Evolutionary conservation across 2,113 vertebrate genomes (phyloP).

Genomic region (Apteryx owenii): DNA sequence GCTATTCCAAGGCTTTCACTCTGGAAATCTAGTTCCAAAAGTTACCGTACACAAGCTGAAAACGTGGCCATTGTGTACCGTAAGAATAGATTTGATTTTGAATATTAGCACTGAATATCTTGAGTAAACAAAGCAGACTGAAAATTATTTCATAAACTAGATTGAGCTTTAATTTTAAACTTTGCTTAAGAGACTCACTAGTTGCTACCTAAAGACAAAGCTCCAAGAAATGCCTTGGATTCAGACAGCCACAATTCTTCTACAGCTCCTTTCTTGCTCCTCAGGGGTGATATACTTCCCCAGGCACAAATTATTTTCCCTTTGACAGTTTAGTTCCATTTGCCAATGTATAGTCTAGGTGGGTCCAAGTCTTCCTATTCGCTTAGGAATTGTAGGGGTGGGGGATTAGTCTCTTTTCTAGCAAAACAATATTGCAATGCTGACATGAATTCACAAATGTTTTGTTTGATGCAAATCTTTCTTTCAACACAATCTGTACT

Average conservation of each 20-base stretch:
- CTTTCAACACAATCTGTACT: not conserved
- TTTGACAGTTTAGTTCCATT: not conserved
- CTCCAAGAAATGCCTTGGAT: not conserved
- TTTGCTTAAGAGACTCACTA: not conserved
- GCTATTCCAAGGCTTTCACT: not conserved
- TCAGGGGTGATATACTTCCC: not conserved
- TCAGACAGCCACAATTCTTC: not conserved
- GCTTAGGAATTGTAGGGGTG: fast-evolving
- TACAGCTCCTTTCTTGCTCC: not conserved
- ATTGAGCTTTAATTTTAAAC: not conserved
- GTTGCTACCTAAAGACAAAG: not conserved
- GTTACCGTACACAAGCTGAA: not conserved
- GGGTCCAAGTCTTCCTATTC: not conserved
- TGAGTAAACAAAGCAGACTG: not conserved
- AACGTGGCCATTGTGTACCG: not conserved
- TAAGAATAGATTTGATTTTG: not conserved
- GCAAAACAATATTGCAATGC: not conserved
- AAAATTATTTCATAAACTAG: not conserved
- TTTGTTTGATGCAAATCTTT: not conserved
- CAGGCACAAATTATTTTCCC: not conserved
- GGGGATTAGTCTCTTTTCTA: not conserved
- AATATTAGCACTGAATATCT: not conserved
- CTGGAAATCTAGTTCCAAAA: not conserved
- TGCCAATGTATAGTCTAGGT: not conserved
- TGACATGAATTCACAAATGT: not conserved